Percentiles rank a stretch among this genome's conserved stretches.
Evolutionary conservation across 2,797 vertebrate species (phyloP).

Genomic region (Macrochelys suwanniensis): DNA sequence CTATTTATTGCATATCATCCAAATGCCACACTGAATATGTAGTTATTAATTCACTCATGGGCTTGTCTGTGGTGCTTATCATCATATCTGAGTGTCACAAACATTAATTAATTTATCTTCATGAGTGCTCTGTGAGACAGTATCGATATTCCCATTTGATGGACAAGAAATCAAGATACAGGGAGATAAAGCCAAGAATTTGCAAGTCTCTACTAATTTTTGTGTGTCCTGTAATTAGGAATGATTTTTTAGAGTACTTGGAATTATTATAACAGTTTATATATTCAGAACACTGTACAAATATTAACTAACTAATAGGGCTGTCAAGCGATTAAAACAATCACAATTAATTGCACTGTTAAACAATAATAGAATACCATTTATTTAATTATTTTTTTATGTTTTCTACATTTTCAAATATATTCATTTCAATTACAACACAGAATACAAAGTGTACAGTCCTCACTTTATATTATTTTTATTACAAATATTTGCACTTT

Average conservation of each 20-base stretch:
- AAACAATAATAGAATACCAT: too few species aligned
- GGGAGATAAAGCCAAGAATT: constrained; percentile 29
- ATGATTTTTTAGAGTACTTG: background rate
- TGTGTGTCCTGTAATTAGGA: background rate
- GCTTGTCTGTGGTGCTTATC: background rate
- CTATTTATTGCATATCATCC: background rate
- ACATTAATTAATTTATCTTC: background rate
- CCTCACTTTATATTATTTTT: too few species aligned
- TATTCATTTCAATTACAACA: too few species aligned
- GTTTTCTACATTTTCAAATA: too few species aligned
- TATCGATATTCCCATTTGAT: constrained; percentile 6
- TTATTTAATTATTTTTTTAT: too few species aligned
- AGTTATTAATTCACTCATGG: background rate
- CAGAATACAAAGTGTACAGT: too few species aligned
- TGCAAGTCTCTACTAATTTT: constrained; percentile 20
- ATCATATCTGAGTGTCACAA: background rate
- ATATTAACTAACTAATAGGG: background rate
- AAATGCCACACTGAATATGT: background rate
- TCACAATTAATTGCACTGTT: too few species aligned
- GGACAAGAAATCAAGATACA: constrained; percentile 18
- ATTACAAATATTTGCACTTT: too few species aligned
- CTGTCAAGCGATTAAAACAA: too few species aligned
- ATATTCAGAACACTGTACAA: background rate
- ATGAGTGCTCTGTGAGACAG: background rate
- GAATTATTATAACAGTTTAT: background rate